Evolutionary conservation across 1,140 invertebrate species (phyloP), one percentile per base, ranked within the genome.

Genomic region (Stenopsyche tienmushanensis): DNA sequence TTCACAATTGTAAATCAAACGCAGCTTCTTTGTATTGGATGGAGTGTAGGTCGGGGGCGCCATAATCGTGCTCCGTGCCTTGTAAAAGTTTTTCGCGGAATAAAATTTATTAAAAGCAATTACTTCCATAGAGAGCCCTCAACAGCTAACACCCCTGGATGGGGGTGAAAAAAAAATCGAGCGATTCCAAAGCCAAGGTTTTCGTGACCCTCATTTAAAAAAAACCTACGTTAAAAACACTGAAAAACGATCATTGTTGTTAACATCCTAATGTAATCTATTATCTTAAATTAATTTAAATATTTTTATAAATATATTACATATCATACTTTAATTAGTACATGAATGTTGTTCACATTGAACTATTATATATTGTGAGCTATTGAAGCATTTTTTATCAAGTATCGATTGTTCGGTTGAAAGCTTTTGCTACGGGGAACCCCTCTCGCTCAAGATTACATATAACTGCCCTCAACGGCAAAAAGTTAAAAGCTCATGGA

Each of bases 131-230:
- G 63, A 55, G 54, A 10, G 39, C 26, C 39, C 39, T 44, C 34
- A 7, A 15, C 60, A 78, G 72, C 72, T 76, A 76, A 76, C 26
- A 25, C 29, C 20, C 34, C 44, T 23, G 25, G 20, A 15, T 17
- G 24, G n/a, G 15, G 17, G 25, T 1, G 23, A 50, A 62, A 62
- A 49, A 49, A 50, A 62, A 49, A 21, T 20, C 10, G 18, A 49
- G 45, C 3, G 18, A 44, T 44, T 17, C 2, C 3, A 13, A 44
- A 17, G 41, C n/a, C 41, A 17, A 44, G 41, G 41, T 17, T 13
- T 44, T 13, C 13, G 41, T 13, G 18, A 17, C 13, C 41, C 18
- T 44, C 41, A 17, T 15, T 15, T 13, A 17, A 3, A 13, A 8
- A 39, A 8, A 39, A 39, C 34, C 34, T 39, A 8, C 34, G 34